A percentile compares a stretch with the other conserved stretches of the same genome.
Conservation (phyloP, 2,113 vertebrate species). For the Oncorhynchus tshawytscha region DNA sequence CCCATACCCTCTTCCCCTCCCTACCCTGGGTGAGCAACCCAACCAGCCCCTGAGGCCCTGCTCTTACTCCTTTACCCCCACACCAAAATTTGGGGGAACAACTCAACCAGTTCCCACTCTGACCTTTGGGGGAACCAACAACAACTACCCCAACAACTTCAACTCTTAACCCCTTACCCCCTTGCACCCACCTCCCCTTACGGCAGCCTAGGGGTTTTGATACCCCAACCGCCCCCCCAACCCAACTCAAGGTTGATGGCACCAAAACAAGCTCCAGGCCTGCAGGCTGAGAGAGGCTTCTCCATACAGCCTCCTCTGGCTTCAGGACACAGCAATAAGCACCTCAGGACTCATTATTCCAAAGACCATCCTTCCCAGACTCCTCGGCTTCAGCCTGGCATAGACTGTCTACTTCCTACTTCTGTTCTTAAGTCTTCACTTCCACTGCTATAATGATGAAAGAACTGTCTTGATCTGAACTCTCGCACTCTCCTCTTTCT, state of each 20-base stretch:
- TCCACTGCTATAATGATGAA: conserved; percentile 10
- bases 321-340: conserved; percentile 24
- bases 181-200: conserved; percentile 10
- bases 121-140: not conserved
- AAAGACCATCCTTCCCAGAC: conserved; percentile 59
- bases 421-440: not conserved
- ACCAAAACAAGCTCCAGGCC: conserved; percentile 29
- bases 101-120: not conserved
- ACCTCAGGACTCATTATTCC: conserved; percentile 60
- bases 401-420: not conserved
- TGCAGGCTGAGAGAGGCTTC: not conserved
- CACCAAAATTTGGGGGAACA: too few relatives aligned
- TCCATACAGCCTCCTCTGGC: conserved; percentile 20
- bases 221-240: conserved; percentile 6
- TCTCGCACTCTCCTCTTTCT: conserved; percentile 5
- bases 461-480: conserved; percentile 15
- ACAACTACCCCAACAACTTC: not conserved
- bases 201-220: conserved; percentile 15
- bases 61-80: too few relatives aligned
- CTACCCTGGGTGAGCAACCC: too few relatives aligned
- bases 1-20: too few relatives aligned
- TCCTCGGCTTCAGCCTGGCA: conserved; percentile 14
- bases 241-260: conserved; percentile 33
- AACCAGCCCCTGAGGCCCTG: too few relatives aligned
- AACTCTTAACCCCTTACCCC: conserved; percentile 10